Conservation (phyloP, 2,797 vertebrate genomes). For the Xenentodon cancila region DNA sequence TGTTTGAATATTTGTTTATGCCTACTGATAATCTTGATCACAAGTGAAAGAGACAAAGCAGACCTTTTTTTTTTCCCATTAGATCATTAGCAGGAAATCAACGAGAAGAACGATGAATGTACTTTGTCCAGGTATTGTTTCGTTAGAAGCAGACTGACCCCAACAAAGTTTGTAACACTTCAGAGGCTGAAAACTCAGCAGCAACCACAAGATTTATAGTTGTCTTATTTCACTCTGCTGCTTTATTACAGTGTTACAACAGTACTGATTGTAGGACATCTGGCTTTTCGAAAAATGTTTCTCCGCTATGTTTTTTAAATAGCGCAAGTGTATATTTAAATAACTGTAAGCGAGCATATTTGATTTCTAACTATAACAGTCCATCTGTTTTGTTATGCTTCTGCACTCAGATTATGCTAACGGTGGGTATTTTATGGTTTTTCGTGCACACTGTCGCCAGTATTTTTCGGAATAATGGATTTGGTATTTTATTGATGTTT, state of each 20-base stretch:
- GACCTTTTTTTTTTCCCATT: neutral
- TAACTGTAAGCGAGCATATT: neutral
- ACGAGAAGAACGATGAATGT: too few relatives aligned
- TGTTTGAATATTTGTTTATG: conserved; percentile 12
- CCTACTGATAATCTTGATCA: conserved; percentile 31
- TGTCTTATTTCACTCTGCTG: too few relatives aligned
- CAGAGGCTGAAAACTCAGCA: too few relatives aligned
- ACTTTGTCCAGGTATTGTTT: too few relatives aligned
- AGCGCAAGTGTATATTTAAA: too few relatives aligned
- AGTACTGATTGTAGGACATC: too few relatives aligned
- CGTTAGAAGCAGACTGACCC: neutral
- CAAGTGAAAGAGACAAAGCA: conserved; percentile 4
- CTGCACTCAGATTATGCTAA: conserved; percentile 1
- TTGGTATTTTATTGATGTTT: conserved; percentile 32
- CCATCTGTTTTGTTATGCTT: conserved; percentile 16
- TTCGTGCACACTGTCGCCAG: conserved; percentile 30
- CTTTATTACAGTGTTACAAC: too few relatives aligned
- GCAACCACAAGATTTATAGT: too few relatives aligned
- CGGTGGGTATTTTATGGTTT: conserved; percentile 12
- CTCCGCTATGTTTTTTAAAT: too few relatives aligned
- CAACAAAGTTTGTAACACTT: neutral
- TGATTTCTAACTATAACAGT: neutral
- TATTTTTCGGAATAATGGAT: conserved; percentile 34
- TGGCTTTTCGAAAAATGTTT: too few relatives aligned
- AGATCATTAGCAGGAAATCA: too few relatives aligned